Percentiles rank a stretch among this genome's conserved stretches.
These are phyloP conservation scores for Vireo griseus DNA, from an alignment of 2,797 vertebrate genomes.

Conservation along the genomic window DNA sequence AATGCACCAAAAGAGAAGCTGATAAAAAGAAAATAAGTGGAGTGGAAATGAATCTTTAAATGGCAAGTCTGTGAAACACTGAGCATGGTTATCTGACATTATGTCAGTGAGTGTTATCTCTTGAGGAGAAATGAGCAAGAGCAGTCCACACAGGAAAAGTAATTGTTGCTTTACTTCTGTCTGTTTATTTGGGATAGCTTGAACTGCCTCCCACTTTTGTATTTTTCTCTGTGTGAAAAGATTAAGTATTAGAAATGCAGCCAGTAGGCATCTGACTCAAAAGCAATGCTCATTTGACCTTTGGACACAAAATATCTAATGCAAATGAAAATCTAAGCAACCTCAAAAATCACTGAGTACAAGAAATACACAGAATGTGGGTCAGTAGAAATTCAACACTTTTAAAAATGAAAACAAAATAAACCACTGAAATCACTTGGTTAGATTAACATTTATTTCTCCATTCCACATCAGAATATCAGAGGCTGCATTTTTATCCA, in stretches of 20 bases:
- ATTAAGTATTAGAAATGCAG: conserved; percentile 53
- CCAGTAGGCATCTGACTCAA: conserved; percentile 51
- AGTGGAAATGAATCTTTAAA: conserved; percentile 65
- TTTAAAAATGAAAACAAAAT: conserved; percentile 21
- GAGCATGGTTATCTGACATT: conserved; percentile 58
- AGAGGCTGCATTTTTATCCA: not conserved
- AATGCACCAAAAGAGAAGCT: conserved; percentile 44
- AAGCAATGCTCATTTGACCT: conserved; percentile 63
- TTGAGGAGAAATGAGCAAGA: conserved; percentile 58
- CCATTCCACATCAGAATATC: not conserved
- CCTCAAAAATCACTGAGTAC: conserved; percentile 21
- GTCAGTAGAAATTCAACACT: conserved; percentile 28
- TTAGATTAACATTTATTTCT: conserved; percentile 38
- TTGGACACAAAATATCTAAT: conserved; percentile 42
- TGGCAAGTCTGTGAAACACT: conserved; percentile 55
- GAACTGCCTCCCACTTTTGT: conserved; percentile 26
- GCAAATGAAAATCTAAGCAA: conserved; percentile 53
- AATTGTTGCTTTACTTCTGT: conserved; percentile 52
- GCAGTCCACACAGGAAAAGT: conserved; percentile 23
- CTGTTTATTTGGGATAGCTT: conserved; percentile 58
- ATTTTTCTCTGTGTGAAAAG: conserved; percentile 54
- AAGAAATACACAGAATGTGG: conserved; percentile 2
- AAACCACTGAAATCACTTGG: conserved; percentile 5
- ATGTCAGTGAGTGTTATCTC: conserved; percentile 62
- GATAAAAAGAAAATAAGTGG: conserved; percentile 64